Evolutionary conservation across 2,797 vertebrate genomes (phyloP).

Genomic region (Sebastes cheni): DNA sequence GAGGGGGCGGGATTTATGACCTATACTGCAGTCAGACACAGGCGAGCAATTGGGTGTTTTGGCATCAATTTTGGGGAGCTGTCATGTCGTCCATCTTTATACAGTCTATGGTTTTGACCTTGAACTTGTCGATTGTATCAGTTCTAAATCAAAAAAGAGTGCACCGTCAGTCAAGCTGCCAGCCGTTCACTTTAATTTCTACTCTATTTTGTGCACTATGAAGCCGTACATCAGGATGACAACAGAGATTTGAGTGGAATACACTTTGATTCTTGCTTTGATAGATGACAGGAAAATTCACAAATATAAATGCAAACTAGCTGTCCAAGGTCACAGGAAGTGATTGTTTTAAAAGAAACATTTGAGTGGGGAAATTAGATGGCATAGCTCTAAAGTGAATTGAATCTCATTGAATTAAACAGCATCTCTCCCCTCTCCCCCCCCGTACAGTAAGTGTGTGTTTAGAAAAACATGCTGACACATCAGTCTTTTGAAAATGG

Average conservation of each 20-base stretch:
- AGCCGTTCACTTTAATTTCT: background rate
- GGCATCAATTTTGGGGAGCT: no score
- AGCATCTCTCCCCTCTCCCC: background rate
- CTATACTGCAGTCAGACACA: no score
- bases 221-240: background rate
- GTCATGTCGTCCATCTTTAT: no score
- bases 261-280: slow-evolving; percentile 4
- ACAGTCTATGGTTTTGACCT: background rate
- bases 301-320: slow-evolving; percentile 34
- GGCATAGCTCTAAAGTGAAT: slow-evolving; percentile 8
- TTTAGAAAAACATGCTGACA: slow-evolving; percentile 47
- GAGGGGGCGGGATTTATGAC: no score
- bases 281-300: slow-evolving; percentile 16
- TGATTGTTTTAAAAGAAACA: slow-evolving; percentile 32
- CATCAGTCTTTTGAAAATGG: slow-evolving; percentile 30
- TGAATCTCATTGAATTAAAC: slow-evolving; percentile 50
- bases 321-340: slow-evolving; percentile 32
- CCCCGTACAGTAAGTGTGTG: background rate
- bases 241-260: background rate
- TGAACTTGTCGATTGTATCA: background rate
- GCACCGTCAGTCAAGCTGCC: background rate
- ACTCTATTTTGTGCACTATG: background rate
- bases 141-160: background rate
- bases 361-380: slow-evolving; percentile 40
- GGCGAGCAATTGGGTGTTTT: no score